phyloP scores from a whole-genome alignment of 1,140 invertebrate species.

The Danaus plexippus region DNA sequence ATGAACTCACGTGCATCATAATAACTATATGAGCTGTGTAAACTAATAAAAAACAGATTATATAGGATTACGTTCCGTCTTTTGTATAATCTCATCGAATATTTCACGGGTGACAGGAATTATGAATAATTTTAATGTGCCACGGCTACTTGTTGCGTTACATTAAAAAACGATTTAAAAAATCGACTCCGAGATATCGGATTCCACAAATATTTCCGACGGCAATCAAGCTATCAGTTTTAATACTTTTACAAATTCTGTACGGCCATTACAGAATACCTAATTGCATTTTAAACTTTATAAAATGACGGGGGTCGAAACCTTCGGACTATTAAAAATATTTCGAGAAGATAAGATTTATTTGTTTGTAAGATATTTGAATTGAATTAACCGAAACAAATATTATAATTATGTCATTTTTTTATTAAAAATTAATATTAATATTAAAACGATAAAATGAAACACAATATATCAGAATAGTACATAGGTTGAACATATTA shows the following conservation, averaged over 20 bases:
- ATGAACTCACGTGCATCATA: not conserved
- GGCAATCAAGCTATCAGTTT: constrained; percentile 49
- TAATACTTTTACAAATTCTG: constrained; percentile 18
- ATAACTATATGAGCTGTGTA: not conserved
- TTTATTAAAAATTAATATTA: too few relatives aligned
- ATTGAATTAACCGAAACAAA: constrained; percentile 1
- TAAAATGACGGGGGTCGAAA: constrained; percentile 40
- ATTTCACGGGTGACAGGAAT: constrained; percentile 7
- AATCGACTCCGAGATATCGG: constrained; percentile 12
- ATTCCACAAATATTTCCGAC: constrained; percentile 43
- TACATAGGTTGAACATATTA: too few relatives aligned
- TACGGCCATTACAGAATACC: constrained; percentile 34
- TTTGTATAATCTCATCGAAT: constrained; percentile 22
- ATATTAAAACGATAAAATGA: too few relatives aligned
- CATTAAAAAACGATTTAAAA: constrained; percentile 13
- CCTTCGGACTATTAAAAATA: constrained; percentile 16
- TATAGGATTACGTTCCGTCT: constrained; percentile 16
- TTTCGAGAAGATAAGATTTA: constrained; percentile 2
- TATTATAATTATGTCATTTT: not conserved
- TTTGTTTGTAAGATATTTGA: not conserved
- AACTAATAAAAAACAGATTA: constrained; percentile 11
- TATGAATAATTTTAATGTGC: constrained; percentile 2
- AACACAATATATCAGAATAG: too few relatives aligned
- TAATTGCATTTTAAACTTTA: constrained; percentile 38
- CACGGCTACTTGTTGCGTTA: constrained; percentile 7